Percentiles rank a stretch among this genome's conserved stretches.
Evolutionary conservation across 2,888 invertebrate genomes (phyloP).

Genomic region (Acleris emargana): DNA sequence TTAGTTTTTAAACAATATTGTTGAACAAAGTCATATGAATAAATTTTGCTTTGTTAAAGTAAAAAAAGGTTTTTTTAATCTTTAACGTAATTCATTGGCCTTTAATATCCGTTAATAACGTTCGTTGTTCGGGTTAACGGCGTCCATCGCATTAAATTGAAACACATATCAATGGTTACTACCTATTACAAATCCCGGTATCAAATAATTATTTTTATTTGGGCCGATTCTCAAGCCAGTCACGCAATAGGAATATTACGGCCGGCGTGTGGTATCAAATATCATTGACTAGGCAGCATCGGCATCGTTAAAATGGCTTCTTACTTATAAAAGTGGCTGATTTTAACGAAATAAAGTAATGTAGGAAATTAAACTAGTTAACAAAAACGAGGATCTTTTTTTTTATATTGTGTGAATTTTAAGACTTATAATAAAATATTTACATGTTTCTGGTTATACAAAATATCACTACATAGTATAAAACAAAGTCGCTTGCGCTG

Average conservation of each 20-base stretch:
- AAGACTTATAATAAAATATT: too few relatives aligned
- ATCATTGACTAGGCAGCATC: constrained; percentile 14
- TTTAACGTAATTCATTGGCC: neutral
- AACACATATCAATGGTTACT: constrained; percentile 29
- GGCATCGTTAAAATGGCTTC: constrained; percentile 9
- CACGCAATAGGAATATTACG: constrained; percentile 58
- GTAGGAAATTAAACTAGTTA: too few relatives aligned
- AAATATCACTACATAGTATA: too few relatives aligned
- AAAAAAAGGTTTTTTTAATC: too few relatives aligned
- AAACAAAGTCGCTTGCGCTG: too few relatives aligned
- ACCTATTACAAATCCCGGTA: constrained; percentile 26
- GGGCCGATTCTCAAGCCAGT: constrained; percentile 49
- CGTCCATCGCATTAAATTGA: constrained; percentile 1
- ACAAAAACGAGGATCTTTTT: too few relatives aligned
- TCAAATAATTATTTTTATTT: constrained; percentile 44
- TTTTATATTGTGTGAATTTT: too few relatives aligned
- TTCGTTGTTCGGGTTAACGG: constrained; percentile 14
- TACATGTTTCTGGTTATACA: too few relatives aligned
- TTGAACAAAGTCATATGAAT: too few relatives aligned
- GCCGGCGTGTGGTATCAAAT: constrained; percentile 38
- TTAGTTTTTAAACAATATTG: too few relatives aligned
- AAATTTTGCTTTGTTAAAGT: too few relatives aligned
- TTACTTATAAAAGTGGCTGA: constrained; percentile 2
- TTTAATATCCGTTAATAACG: neutral
- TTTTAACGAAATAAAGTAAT: too few relatives aligned